Evolutionary conservation across 2,113 vertebrate species (phyloP).

Genomic region (Turdus rufiventris): DNA sequence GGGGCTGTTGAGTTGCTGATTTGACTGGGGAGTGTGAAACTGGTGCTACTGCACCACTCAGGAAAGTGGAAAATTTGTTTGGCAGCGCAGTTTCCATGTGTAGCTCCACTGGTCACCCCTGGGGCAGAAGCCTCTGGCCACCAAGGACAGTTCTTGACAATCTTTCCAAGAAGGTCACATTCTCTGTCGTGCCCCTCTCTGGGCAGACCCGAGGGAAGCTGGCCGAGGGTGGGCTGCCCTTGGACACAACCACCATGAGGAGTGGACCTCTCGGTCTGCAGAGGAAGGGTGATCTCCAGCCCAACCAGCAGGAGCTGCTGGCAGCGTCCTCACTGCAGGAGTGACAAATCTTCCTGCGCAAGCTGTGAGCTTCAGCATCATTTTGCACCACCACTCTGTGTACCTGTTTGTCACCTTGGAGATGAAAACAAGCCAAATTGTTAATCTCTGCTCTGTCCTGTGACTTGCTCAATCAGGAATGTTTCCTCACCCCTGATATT

Average conservation of each 20-base stretch:
- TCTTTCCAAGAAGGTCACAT: accelerated
- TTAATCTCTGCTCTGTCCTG: neutral
- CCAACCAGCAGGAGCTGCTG: neutral
- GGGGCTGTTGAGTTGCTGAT: accelerated
- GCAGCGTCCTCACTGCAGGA: neutral
- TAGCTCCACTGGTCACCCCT: neutral
- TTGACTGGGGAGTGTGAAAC: neutral
- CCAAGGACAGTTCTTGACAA: neutral
- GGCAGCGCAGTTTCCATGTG: accelerated
- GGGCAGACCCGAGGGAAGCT: accelerated
- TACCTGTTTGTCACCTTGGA: neutral
- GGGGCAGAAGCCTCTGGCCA: neutral
- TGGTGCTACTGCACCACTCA: neutral
- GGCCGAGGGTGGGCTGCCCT: neutral
- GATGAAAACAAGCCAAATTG: neutral
- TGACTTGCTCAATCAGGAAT: neutral
- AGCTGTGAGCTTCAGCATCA: neutral
- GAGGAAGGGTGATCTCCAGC: neutral
- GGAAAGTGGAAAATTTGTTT: neutral
- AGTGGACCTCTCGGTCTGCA: accelerated
- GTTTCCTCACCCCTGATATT: neutral
- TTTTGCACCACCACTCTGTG: neutral
- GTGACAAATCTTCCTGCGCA: neutral
- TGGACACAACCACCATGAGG: accelerated
- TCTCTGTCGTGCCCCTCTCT: neutral